Conservation (phyloP, 2,888 invertebrate genomes). For the Drosophila phalerata region DNA sequence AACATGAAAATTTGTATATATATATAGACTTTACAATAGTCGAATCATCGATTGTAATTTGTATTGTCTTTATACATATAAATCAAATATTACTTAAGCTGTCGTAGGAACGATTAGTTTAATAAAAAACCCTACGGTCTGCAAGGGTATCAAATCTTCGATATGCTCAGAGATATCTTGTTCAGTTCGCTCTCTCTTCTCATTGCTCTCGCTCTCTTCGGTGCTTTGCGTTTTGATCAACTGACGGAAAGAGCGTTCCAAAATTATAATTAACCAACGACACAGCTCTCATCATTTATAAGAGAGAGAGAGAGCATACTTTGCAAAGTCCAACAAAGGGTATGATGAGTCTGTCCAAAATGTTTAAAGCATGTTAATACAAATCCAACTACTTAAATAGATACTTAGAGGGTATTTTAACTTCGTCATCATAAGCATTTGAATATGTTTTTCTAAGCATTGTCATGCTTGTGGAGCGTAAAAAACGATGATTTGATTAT, state of each 20-base stretch:
- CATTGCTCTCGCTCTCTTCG: neutral
- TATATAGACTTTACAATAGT: too few species aligned
- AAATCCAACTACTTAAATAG: neutral
- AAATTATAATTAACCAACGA: too few species aligned
- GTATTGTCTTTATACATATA: too few species aligned
- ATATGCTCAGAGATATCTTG: neutral
- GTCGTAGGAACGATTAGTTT: too few species aligned
- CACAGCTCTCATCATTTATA: neutral
- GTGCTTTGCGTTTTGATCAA: constrained; percentile 1
- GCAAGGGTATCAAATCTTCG: neutral
- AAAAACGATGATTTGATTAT: neutral
- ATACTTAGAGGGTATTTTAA: neutral
- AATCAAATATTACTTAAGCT: too few species aligned
- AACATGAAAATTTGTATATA: too few species aligned
- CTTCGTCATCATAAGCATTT: neutral
- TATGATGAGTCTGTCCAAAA: neutral
- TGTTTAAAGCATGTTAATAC: neutral
- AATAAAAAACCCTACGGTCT: too few species aligned
- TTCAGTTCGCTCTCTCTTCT: neutral
- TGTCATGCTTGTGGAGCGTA: neutral
- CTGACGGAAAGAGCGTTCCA: neutral
- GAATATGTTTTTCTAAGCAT: neutral
- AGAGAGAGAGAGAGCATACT: neutral
- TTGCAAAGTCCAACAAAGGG: neutral
- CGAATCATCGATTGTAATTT: too few species aligned